Evolutionary conservation across 2,797 vertebrate species (phyloP).

Genomic region (Onychomys torridus): DNA sequence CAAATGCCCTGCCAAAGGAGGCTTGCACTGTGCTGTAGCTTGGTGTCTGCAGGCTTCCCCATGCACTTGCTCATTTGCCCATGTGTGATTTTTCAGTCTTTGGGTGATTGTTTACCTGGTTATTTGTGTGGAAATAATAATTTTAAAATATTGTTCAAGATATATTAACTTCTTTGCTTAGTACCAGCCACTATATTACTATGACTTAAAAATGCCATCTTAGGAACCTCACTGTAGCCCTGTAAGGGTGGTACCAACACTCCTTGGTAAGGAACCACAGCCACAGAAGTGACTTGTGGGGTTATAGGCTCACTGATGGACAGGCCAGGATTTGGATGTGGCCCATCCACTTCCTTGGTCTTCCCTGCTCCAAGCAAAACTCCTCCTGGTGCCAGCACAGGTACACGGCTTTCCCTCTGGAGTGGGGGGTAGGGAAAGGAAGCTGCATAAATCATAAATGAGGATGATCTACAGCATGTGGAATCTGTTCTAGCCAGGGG

Average conservation of each 20-base stretch:
- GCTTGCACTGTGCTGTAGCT: not conserved
- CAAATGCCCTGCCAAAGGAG: not conserved
- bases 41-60: not conserved
- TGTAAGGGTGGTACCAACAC: not conserved
- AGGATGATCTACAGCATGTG: not conserved
- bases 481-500: not conserved
- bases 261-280: not conserved
- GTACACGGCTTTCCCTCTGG: not conserved
- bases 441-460: fast-evolving
- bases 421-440: not conserved
- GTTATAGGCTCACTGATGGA: no score
- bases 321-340: not conserved
- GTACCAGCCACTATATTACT: not conserved
- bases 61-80: conserved; percentile 4
- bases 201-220: not conserved
- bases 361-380: not conserved
- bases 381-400: not conserved
- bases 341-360: not conserved
- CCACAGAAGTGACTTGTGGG: not conserved
- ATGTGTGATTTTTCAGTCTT: not conserved
- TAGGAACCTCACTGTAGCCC: not conserved
- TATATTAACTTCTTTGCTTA: not conserved
- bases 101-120: not conserved
- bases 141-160: conserved; percentile 15
- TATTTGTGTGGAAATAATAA: not conserved